Percentiles rank a stretch among this genome's conserved stretches.
These are phyloP conservation scores for Phenacoccus solenopsis DNA, from an alignment of 1,140 invertebrate species.

Conservation along the genomic window DNA sequence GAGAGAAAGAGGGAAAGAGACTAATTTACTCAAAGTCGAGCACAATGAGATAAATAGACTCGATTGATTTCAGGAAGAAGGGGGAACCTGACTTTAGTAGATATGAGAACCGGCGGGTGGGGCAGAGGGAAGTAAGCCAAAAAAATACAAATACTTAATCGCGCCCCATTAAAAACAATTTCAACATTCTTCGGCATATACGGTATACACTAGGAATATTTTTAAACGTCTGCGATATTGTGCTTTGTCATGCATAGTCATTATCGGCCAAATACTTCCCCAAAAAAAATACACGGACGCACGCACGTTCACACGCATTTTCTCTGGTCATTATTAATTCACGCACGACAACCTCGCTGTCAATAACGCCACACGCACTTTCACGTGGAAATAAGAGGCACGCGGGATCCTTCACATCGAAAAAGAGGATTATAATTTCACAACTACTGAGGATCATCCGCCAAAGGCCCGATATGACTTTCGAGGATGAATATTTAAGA, in stretches of 20 bases:
- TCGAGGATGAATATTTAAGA: background rate
- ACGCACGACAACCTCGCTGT: slow-evolving; percentile 14
- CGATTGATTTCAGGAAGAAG: too few relatives aligned
- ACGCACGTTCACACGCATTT: slow-evolving; percentile 17
- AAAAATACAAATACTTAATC: slow-evolving; percentile 9
- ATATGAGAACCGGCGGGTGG: too few relatives aligned
- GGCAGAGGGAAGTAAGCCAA: too few relatives aligned
- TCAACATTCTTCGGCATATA: background rate
- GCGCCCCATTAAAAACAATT: slow-evolving; percentile 4
- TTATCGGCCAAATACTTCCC: slow-evolving; percentile 5
- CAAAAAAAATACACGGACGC: background rate
- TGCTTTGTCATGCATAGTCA: slow-evolving; percentile 16
- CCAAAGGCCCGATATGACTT: background rate
- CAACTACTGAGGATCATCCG: background rate
- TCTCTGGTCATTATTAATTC: slow-evolving; percentile 12
- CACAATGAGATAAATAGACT: too few relatives aligned
- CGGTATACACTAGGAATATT: background rate
- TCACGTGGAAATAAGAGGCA: slow-evolving; percentile 1
- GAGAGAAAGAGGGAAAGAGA: too few relatives aligned
- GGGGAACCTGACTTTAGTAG: too few relatives aligned
- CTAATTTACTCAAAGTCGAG: too few relatives aligned
- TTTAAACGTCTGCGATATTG: slow-evolving; percentile 13
- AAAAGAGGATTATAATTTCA: background rate
- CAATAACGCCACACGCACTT: slow-evolving; percentile 14
- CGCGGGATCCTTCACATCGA: background rate